Evolutionary conservation across 2,113 vertebrate genomes (phyloP), one percentile per base, ranked within the genome.

Genomic region (Sphyrna mokarran): DNA sequence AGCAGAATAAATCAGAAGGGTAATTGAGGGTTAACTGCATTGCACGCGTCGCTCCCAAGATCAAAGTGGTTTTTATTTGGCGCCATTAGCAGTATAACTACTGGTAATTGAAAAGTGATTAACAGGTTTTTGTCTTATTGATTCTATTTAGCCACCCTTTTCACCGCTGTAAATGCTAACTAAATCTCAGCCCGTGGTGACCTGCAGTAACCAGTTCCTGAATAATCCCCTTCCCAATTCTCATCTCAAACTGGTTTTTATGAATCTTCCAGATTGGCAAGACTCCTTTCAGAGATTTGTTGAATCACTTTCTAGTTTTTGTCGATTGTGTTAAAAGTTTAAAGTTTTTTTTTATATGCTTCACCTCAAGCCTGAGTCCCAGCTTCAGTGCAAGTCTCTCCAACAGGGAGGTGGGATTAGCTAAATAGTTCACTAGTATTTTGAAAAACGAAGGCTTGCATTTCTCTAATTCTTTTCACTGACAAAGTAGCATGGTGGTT

Each of bases 31-130:
- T 95, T 95, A 72, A 72, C 5, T 72, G 40, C 40, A 72, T 26
- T 26, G 68, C 69, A 33, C 29, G 54, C 13, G 23, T 95, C 43
- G 48, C 69, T 72, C 69, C 33, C 43, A 48, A 33, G 94, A 95
- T 95, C 68, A 94, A 94, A 95, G 66, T 76, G 43, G 4, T 29
- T 72, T 95, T 95, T 72, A 72, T 76, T 72, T 95, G 70, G 18
- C 61, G 0, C 69, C 54, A 76, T 95, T 95, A 95, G 63, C 37
- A 69, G 63, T 94, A 43, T 68, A 40, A 40, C 91, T 23, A 95
- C 68, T 72, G 13, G 94, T 72, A 95, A 95, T 69, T 70, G 94
- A 95, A 95, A 95, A 72, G 94, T 95, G 68, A 95, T 95, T 72
- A 72, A 95, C 13, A 18, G 26, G 7, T 54, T 43, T 68, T 37